A percentile compares a stretch with the other conserved stretches of the same genome.
Conservation (phyloP, 2,888 invertebrate genomes). For the Xanthorhoe spadicearia region DNA sequence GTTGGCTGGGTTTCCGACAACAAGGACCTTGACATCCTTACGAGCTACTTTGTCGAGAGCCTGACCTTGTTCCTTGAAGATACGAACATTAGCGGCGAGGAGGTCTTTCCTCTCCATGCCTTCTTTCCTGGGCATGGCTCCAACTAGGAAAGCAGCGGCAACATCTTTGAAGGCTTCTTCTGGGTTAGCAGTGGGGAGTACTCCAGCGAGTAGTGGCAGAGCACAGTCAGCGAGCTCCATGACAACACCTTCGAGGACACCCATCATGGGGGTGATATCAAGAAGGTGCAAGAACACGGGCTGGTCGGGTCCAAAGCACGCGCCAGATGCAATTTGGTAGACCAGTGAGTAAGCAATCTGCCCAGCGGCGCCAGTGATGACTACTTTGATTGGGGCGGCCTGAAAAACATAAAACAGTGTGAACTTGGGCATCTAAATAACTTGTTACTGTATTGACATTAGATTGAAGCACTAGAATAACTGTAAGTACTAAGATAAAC, state of each 20-base stretch:
- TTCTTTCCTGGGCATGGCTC: conserved; percentile 97
- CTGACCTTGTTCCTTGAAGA: conserved; percentile 98
- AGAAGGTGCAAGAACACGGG: conserved; percentile 94
- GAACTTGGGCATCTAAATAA: not conserved
- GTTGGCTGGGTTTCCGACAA: conserved; percentile 99
- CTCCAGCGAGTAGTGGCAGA: conserved; percentile 92
- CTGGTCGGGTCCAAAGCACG: conserved; percentile 96
- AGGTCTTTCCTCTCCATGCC: conserved; percentile 99
- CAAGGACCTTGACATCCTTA: conserved; percentile 96
- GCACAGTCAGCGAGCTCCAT: conserved; percentile 99
- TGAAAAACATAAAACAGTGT: conserved; percentile 62
- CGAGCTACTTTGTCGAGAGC: conserved; percentile 95
- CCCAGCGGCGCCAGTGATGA: conserved; percentile 99
- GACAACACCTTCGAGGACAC: conserved; percentile 98
- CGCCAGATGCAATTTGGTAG: conserved; percentile 97
- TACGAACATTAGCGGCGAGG: conserved; percentile 98
- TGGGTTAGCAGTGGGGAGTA: conserved; percentile 94
- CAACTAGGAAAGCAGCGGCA: conserved; percentile 98
- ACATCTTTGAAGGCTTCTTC: conserved; percentile 97
- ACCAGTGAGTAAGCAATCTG: conserved; percentile 99
- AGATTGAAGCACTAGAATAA: not conserved
- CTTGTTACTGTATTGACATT: not conserved
- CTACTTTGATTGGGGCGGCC: conserved; percentile 94
- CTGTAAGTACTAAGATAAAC: conserved; percentile 1
- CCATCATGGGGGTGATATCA: conserved; percentile 98